Evolutionary conservation across 2,113 vertebrate genomes (phyloP).

Genomic region (Poeciliopsis prolifica): DNA sequence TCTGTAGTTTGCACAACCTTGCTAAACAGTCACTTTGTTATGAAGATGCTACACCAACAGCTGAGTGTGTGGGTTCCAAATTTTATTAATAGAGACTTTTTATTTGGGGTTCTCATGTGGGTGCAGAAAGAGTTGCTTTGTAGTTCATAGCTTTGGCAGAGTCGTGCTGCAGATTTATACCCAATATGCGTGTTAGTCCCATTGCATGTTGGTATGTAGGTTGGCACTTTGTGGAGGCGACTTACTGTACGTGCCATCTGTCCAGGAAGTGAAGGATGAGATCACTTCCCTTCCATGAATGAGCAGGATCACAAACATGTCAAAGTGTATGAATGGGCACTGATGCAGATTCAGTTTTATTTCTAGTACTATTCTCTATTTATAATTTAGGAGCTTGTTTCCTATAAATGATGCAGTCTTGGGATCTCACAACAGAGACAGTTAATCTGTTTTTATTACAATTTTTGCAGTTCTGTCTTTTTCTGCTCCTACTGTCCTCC

Average conservation of each 20-base stretch:
- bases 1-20: neutral
- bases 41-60: neutral
- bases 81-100: slow-evolving; percentile 49
- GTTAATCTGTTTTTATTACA: slow-evolving; percentile 39
- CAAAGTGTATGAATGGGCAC: neutral
- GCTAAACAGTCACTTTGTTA: neutral
- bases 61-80: slow-evolving; percentile 45
- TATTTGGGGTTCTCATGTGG: slow-evolving; percentile 37
- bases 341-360: slow-evolving; percentile 37
- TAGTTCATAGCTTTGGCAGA: slow-evolving; percentile 52
- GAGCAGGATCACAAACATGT: slow-evolving; percentile 25
- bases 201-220: slow-evolving; percentile 35
- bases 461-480: slow-evolving; percentile 10
- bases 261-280: slow-evolving; percentile 63
- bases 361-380: slow-evolving; percentile 55
- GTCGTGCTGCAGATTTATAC: slow-evolving; percentile 6
- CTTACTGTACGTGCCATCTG: slow-evolving; percentile 64
- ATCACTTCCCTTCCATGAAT: slow-evolving; percentile 34
- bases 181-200: slow-evolving; percentile 30
- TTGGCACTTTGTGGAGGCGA: slow-evolving; percentile 54
- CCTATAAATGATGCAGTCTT: slow-evolving; percentile 40
- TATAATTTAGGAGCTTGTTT: slow-evolving; percentile 64
- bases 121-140: slow-evolving; percentile 31
- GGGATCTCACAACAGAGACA: slow-evolving; percentile 36
- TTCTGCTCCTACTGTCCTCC: neutral